Evolutionary conservation across 2,888 invertebrate species (phyloP).

Genomic region (Euspilapteryx auroguttella): DNA sequence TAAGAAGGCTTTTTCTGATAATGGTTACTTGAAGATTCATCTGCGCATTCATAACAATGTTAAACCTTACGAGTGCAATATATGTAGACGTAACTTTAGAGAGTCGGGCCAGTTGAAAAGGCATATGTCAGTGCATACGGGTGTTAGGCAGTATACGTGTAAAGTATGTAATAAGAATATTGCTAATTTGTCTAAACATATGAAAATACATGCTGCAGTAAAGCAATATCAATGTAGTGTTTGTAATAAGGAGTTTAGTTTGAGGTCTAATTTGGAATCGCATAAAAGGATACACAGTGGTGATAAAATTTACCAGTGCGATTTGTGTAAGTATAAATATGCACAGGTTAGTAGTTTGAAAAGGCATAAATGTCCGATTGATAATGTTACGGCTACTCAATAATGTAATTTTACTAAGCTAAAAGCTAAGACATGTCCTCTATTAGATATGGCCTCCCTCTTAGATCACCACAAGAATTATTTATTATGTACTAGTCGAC

Average conservation of each 20-base stretch:
- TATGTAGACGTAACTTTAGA: constrained; percentile 34
- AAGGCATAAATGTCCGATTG: constrained; percentile 18
- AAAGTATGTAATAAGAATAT: constrained; percentile 46
- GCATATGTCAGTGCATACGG: constrained; percentile 35
- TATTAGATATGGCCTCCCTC: no score
- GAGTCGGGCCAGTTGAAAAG: constrained; percentile 39
- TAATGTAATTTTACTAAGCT: no score
- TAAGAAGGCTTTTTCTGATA: constrained; percentile 40
- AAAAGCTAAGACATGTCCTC: no score
- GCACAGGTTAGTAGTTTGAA: constrained; percentile 24
- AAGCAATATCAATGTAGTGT: constrained; percentile 22
- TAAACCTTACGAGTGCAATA: constrained; percentile 32
- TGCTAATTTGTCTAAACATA: constrained; percentile 38
- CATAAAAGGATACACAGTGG: constrained; percentile 28
- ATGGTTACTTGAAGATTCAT: constrained; percentile 45
- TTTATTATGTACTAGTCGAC: no score
- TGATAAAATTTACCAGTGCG: constrained; percentile 20
- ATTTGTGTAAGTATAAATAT: constrained; percentile 21
- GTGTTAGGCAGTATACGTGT: constrained; percentile 38
- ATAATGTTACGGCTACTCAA: not conserved
- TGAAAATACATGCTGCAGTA: constrained; percentile 29
- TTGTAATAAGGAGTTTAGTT: constrained; percentile 29
- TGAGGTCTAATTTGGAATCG: constrained; percentile 24
- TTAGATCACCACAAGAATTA: no score
- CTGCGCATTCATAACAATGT: constrained; percentile 42